Conservation (phyloP, 2,113 vertebrate genomes). For the Ailurus styani region DNA sequence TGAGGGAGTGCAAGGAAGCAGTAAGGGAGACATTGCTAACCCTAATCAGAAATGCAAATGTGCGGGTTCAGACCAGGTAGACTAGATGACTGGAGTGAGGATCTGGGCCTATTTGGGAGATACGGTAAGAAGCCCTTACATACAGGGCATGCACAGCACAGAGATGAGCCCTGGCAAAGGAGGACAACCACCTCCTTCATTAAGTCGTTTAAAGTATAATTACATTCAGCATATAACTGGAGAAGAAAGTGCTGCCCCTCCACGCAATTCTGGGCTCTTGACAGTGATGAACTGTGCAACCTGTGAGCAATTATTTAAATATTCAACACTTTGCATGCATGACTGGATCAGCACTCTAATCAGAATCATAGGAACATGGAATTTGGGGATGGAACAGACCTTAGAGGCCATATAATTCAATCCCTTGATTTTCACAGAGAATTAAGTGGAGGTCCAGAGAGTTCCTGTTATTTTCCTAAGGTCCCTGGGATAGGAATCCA, state of each 20-base stretch:
- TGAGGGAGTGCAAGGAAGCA: not conserved
- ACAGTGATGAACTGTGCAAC: constrained; percentile 9
- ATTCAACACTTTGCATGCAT: not conserved
- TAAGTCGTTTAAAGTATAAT: not conserved
- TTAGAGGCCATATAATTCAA: not conserved
- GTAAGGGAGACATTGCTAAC: not conserved
- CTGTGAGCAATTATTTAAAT: constrained; percentile 17
- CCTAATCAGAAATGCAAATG: no score
- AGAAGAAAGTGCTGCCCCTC: not conserved
- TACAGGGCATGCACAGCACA: no score
- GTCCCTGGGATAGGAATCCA: not conserved
- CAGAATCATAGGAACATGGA: not conserved
- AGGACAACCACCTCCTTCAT: not conserved
- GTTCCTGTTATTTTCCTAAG: not conserved
- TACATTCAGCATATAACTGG: not conserved
- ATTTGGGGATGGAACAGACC: not conserved
- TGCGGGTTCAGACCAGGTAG: not conserved
- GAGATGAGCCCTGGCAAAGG: not conserved
- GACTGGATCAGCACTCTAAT: not conserved
- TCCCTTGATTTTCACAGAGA: not conserved
- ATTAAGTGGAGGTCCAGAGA: not conserved
- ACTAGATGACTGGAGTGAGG: not conserved
- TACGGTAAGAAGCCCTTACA: not conserved
- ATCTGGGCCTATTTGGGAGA: no score
- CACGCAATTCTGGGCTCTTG: not conserved